These are phyloP conservation scores for Chamaetylas fuelleborni DNA, from an alignment of 2,113 vertebrate genomes.

Conservation along the genomic window DNA sequence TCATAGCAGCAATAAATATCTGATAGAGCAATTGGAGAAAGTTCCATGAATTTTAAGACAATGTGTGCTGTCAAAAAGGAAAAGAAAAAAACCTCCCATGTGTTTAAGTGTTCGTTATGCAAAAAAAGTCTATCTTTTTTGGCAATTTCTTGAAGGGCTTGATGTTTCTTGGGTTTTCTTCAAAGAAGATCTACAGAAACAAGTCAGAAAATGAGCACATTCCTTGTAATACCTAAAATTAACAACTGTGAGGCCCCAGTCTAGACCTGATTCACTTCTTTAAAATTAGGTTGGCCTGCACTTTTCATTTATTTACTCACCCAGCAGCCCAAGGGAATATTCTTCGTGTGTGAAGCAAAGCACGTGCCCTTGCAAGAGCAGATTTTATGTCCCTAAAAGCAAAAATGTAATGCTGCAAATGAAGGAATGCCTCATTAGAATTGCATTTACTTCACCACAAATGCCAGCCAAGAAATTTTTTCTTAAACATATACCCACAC, in stretches of 20 bases:
- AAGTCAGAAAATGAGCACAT: neutral
- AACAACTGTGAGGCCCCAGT: neutral
- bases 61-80: neutral
- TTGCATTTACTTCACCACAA: neutral
- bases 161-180: constrained; percentile 20
- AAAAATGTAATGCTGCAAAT: neutral
- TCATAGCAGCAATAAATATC: neutral
- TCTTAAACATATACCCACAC: neutral
- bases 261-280: constrained; percentile 18
- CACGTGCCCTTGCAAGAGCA: constrained; percentile 18
- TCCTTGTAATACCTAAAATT: neutral
- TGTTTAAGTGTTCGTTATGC: neutral
- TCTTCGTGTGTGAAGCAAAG: neutral
- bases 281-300: constrained; percentile 26
- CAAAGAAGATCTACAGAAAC: constrained; percentile 5
- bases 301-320: constrained; percentile 27
- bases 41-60: neutral
- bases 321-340: constrained; percentile 17
- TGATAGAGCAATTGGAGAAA: neutral
- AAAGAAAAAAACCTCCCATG: neutral
- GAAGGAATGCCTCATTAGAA: constrained; percentile 29
- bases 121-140: neutral
- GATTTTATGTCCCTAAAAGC: constrained; percentile 27
- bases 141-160: neutral
- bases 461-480: neutral